Conservation (phyloP, 2,113 vertebrate species). For the Stercorarius parasiticus region DNA sequence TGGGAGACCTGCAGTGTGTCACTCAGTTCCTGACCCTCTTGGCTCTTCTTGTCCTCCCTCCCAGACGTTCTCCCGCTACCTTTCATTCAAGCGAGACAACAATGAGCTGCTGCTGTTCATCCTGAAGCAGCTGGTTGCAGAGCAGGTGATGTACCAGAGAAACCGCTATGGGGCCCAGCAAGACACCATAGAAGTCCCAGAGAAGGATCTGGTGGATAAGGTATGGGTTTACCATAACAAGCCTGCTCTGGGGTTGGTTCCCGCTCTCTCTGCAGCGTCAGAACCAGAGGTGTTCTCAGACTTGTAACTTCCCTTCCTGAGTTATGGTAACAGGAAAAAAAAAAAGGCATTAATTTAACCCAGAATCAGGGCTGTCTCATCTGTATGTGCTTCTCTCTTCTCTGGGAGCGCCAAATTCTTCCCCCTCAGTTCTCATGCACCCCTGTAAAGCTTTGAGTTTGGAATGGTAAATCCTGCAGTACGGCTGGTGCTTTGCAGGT, state of each 20-base stretch:
- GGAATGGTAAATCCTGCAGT: neutral
- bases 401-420: neutral
- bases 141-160: constrained; percentile 91
- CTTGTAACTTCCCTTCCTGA: neutral
- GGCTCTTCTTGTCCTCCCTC: neutral
- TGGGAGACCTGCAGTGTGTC: rapidly evolving
- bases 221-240: constrained; percentile 39
- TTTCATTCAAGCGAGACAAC: constrained; percentile 94
- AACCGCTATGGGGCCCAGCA: constrained; percentile 93
- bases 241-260: neutral
- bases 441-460: neutral
- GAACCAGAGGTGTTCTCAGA: neutral
- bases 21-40: neutral
- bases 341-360: neutral
- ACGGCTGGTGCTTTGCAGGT: neutral
- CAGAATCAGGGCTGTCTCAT: neutral
- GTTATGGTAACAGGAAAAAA: neutral
- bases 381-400: neutral
- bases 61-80: constrained; percentile 93
- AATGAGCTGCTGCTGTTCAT: constrained; percentile 96
- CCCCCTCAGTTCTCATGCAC: neutral
- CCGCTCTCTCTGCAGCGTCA: neutral
- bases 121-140: constrained; percentile 93
- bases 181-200: constrained; percentile 87
- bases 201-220: constrained; percentile 95